Base-by-base conservation (phyloP, 2,113 vertebrate species). In the Paraplagusia blochii region DNA sequence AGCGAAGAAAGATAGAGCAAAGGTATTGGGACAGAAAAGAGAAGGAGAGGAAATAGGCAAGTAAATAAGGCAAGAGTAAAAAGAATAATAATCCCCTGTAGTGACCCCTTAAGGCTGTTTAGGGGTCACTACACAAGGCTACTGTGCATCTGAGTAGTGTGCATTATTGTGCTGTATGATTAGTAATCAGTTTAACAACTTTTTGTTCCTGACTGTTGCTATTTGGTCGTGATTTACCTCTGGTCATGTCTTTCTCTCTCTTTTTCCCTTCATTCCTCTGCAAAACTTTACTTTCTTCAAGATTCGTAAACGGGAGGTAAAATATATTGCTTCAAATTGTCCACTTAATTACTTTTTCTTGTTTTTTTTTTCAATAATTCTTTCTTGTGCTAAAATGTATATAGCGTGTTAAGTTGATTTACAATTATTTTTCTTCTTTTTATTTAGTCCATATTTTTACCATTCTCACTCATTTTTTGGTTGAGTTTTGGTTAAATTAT, bases 271-370 rank as follows among this genome's bases (percentile, higher is more conserved):
- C 71, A 72, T 46, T 55, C 56, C 63, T 58, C 58, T 52, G 74
- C 67, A 56, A 51, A 65, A 48, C 63, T 57, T 65, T 49, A 29
- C 58, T 52, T 47, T 69, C 72, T 79, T 76, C 88, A 89, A 95
- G 90, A 88, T 90, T 64, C 80, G 81, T 92, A 90, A 92, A 90
- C 87, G 91, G 71, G 90, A 95, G 91, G 91, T 93, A 94, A 92
- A 79, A 66, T 58, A 65, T 53, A 78, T 80, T 66, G 44, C 59
- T 74, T 78, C 46, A 65, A 66, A 17, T 70, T 35, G 40, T 42
- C 36, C 53, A 59, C 51, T 12, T 7, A 56, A 56, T 71, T 57
- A 7, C 2, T 63, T 66, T 15, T 7, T 35, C 16, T 44, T 58
- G 36, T 39, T 44, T 35, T 36, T 44, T 58, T 42, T 39, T 44